These are phyloP conservation scores for Eidolon helvum DNA, from an alignment of 2,113 vertebrate species.

Conservation along the genomic window DNA sequence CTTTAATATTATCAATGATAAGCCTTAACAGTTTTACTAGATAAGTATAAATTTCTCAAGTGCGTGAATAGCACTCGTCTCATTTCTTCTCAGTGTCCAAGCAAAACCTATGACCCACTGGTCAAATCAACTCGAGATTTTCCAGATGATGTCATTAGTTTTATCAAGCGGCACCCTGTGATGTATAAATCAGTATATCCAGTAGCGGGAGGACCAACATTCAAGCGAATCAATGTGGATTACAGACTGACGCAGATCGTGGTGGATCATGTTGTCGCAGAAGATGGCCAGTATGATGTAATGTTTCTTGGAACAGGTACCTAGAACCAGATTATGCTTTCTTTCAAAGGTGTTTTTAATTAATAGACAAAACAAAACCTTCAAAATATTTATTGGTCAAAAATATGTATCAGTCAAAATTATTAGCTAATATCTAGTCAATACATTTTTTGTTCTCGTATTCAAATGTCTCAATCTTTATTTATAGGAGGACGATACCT, in stretches of 20 bases:
- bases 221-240: slow-evolving; percentile 92
- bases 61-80: neutral
- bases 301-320: slow-evolving; percentile 98
- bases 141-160: slow-evolving; percentile 95
- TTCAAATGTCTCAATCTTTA: neutral
- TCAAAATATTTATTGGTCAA: neutral
- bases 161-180: slow-evolving; percentile 92
- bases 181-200: slow-evolving; percentile 92
- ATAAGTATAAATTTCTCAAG: neutral
- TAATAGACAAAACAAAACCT: neutral
- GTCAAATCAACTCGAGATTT: slow-evolving; percentile 98
- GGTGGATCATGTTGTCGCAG: slow-evolving; percentile 94
- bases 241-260: slow-evolving; percentile 94
- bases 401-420: neutral
- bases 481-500: neutral
- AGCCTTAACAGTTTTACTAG: neutral
- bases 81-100: slow-evolving; percentile 89
- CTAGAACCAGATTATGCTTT: neutral
- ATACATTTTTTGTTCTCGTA: neutral
- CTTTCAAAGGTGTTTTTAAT: neutral
- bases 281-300: slow-evolving; percentile 97
- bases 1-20: neutral
- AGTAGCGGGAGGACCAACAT: slow-evolving; percentile 87
- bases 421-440: neutral
- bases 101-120: slow-evolving; percentile 93